Evolutionary conservation across 2,797 vertebrate species (phyloP), one percentile per base, ranked within the genome.

Genomic region (Enteromius thamalakanensis): DNA sequence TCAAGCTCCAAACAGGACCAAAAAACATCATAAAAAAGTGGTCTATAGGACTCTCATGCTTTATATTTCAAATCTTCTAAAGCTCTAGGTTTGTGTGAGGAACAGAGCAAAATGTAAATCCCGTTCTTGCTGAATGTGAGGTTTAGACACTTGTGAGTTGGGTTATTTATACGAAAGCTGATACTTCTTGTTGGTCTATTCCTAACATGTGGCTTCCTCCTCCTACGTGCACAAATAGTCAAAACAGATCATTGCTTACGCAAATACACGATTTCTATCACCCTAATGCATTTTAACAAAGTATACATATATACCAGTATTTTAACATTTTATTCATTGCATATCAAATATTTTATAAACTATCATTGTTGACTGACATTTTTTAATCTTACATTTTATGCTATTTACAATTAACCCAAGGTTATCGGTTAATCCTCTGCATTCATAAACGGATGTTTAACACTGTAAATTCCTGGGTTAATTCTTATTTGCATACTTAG

Each of bases 151-250:
- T 77, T 77, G 15, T 45, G 58, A 77, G n/a, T 42, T 76, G 34
- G 53, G 62, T 21, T 77, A 32, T 77, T 64, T 77, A 47, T 77
- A 64, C 26, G 23, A 62, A 77, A 64, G 37, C 40, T 77, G 37
- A 45, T 55, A 19, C 37, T 19, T 37, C 53, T 47, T 47, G 15
- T 45, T 3, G 11, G 12, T 53, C 68, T 21, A 67, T 26, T 19
- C 21, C 51, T 23, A 23, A 14, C 26, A 67, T 55, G 32, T 78
- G 68, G 17, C 64, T 68, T 68, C 51, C 74, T n/a, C 34, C 53
- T 17, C 69, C 74, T 58, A n/a, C 1, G 0, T 53, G 51, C 32
- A 34, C 17, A 72, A 51, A 58, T 40, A 9, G 72, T 53, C 51
- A 42, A 76, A 76, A 42, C 21, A 26, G 7, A 3, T 4, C 21